phyloP scores from a whole-genome alignment of 37 sponge, comb jelly and placozoan genomes.

The Haliclona indistincta region DNA sequence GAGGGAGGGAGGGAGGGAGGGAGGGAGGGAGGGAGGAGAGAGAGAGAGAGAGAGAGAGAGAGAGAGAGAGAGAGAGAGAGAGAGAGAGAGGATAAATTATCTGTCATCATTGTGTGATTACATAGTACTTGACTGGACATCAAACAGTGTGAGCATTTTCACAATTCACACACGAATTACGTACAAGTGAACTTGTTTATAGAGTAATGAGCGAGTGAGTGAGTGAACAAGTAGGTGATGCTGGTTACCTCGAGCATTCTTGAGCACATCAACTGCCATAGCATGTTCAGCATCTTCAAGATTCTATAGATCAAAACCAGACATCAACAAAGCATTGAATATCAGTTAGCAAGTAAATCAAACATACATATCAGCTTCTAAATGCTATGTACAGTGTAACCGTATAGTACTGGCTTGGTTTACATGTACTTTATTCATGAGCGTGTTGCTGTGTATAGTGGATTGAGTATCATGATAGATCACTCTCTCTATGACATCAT shows the following conservation, averaged over 20 bases:
- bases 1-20: too few relatives aligned
- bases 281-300: slow-evolving; percentile 88
- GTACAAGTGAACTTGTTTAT: not conserved
- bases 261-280: slow-evolving; percentile 84
- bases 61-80: too few relatives aligned
- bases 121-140: too few relatives aligned
- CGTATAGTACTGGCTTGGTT: too few relatives aligned
- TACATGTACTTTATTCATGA: too few relatives aligned
- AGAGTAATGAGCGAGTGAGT: not conserved
- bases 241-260: slow-evolving; percentile 75
- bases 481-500: not conserved
- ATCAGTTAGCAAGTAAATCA: not conserved
- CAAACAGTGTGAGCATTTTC: too few relatives aligned
- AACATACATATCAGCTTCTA: not conserved
- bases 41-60: too few relatives aligned
- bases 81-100: too few relatives aligned
- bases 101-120: too few relatives aligned
- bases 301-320: slow-evolving; percentile 19
- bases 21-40: too few relatives aligned
- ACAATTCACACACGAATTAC: not conserved
- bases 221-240: not conserved
- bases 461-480: too few relatives aligned
- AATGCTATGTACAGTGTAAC: not conserved
- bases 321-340: not conserved
- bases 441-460: too few relatives aligned